Conservation (phyloP, 2,888 invertebrate genomes). For the Camptogramma bilineatum region DNA sequence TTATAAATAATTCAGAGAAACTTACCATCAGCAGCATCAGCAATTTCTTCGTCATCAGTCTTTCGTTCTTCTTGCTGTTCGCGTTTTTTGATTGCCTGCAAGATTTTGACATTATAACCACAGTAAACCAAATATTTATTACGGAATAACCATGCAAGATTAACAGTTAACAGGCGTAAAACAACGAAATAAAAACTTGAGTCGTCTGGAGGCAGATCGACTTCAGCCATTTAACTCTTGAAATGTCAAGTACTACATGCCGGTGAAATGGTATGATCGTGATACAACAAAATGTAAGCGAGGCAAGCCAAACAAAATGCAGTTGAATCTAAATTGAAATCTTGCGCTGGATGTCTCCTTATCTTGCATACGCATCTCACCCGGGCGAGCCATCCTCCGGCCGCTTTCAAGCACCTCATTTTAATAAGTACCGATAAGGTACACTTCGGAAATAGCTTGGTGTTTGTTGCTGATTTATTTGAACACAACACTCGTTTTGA, state of each 20-base stretch:
- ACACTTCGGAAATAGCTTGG: conserved; percentile 59
- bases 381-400: conserved; percentile 83
- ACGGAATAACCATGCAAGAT: conserved; percentile 47
- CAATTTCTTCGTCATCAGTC: conserved; percentile 76
- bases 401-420: conserved; percentile 83
- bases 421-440: conserved; percentile 67
- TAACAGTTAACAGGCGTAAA: conserved; percentile 51
- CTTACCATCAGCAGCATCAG: conserved; percentile 77
- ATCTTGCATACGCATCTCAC: conserved; percentile 77
- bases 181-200: conserved; percentile 48
- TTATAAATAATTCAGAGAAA: conserved; percentile 44
- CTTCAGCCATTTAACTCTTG: conserved; percentile 53
- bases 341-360: conserved; percentile 69
- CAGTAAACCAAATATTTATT: conserved; percentile 18
- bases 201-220: conserved; percentile 52
- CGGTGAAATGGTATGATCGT: conserved; percentile 62
- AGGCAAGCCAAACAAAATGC: conserved; percentile 73
- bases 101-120: conserved; percentile 53
- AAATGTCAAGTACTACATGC: conserved; percentile 59
- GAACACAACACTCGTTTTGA: conserved; percentile 70
- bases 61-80: conserved; percentile 75
- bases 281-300: conserved; percentile 66
- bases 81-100: conserved; percentile 81
- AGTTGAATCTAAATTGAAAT: conserved; percentile 80
- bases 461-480: conserved; percentile 67